Evolutionary conservation across 2,113 vertebrate species (phyloP).

Genomic region (Bucco capensis): DNA sequence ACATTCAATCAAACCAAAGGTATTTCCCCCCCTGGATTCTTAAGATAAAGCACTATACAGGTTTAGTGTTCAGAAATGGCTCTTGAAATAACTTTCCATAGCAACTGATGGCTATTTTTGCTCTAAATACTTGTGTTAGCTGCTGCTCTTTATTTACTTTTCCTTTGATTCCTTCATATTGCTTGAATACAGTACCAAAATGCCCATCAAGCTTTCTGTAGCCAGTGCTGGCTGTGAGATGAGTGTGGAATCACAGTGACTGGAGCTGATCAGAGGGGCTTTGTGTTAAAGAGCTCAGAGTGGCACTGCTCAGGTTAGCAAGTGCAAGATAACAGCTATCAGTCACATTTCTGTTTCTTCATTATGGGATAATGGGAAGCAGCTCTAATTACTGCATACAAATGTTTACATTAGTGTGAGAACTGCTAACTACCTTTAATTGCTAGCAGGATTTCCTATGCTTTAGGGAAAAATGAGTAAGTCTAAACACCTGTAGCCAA

Average conservation of each 20-base stretch:
- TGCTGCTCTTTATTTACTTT: not conserved
- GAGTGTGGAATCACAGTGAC: not conserved
- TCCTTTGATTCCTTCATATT: not conserved
- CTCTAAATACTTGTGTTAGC: not conserved
- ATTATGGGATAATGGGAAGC: not conserved
- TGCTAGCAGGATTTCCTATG: not conserved
- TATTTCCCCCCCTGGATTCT: not conserved
- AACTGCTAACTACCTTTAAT: not conserved
- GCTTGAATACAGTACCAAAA: not conserved
- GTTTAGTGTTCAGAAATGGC: not conserved
- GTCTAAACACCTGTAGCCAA: slow-evolving; percentile 38
- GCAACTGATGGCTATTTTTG: slow-evolving; percentile 8
- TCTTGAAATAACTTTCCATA: not conserved
- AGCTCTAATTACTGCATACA: slow-evolving; percentile 14
- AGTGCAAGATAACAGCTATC: not conserved
- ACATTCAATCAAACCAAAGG: not conserved
- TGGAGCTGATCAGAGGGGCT: not conserved
- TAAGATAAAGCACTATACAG: not conserved
- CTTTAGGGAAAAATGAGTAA: slow-evolving; percentile 10
- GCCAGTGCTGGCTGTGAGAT: not conserved
- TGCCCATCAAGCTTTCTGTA: not conserved
- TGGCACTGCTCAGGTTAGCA: not conserved
- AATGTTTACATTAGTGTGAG: not conserved
- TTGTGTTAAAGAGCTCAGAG: not conserved
- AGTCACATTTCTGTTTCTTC: not conserved